Percentiles rank a stretch among this genome's conserved stretches.
These are phyloP conservation scores for Scomberomorus guttatus DNA, from an alignment of 2,797 vertebrate genomes.

Conservation along the genomic window DNA sequence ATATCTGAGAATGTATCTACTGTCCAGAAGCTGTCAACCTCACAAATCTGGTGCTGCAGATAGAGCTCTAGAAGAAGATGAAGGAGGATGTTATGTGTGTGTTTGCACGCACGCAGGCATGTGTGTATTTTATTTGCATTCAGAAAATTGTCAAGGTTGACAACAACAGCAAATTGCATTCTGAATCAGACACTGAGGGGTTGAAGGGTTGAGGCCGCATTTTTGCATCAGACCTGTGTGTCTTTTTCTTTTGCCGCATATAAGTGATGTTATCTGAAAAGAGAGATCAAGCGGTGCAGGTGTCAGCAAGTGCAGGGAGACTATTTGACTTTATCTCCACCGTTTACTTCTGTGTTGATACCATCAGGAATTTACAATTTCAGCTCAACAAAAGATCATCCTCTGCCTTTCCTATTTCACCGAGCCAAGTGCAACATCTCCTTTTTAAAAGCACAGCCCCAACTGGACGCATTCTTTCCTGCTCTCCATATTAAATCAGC, in stretches of 20 bases:
- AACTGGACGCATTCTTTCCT: slow-evolving; percentile 42
- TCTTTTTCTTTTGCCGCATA: slow-evolving; percentile 39
- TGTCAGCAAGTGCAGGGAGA: slow-evolving; percentile 60
- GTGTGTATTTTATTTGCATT: slow-evolving; percentile 42
- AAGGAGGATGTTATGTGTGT: slow-evolving; percentile 9
- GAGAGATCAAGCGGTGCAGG: slow-evolving; percentile 61
- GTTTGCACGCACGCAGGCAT: too few species aligned
- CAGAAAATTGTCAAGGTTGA: slow-evolving; percentile 48
- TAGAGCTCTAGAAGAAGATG: slow-evolving; percentile 5
- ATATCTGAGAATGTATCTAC: not conserved
- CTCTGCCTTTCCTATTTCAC: slow-evolving; percentile 48
- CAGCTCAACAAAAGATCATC: slow-evolving; percentile 59
- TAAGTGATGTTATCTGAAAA: slow-evolving; percentile 56
- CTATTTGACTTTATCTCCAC: slow-evolving; percentile 71
- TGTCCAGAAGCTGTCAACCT: not conserved
- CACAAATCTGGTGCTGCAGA: not conserved
- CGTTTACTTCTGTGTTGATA: slow-evolving; percentile 65
- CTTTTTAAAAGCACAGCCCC: slow-evolving; percentile 37
- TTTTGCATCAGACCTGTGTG: slow-evolving; percentile 39
- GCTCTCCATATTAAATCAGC: slow-evolving; percentile 63
- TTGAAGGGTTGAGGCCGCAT: slow-evolving; percentile 37
- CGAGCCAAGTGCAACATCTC: slow-evolving; percentile 42
- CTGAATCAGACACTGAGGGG: slow-evolving; percentile 33
- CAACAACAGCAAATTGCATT: slow-evolving; percentile 58
- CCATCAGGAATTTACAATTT: slow-evolving; percentile 70